Evolutionary conservation across 1,140 invertebrate species (phyloP).

Genomic region (Drosophila funebris): DNA sequence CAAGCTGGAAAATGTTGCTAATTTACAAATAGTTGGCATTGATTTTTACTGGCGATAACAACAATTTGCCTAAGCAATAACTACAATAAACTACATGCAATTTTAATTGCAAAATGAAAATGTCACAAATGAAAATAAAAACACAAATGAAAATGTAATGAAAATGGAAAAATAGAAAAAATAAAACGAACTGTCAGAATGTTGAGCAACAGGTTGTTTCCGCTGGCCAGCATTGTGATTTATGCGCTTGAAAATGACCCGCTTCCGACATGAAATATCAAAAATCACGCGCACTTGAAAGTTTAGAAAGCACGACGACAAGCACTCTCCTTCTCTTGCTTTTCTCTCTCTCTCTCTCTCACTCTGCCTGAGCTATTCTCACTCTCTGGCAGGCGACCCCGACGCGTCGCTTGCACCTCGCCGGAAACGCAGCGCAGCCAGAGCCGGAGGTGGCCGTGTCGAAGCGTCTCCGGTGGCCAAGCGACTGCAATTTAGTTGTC

Average conservation of each 20-base stretch:
- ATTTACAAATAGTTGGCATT: slow-evolving; percentile 45
- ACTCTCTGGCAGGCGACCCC: background rate
- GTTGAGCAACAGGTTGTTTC: slow-evolving; percentile 69
- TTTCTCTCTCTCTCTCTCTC: background rate
- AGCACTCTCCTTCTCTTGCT: background rate
- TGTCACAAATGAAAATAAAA: slow-evolving; percentile 15
- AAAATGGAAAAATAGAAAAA: slow-evolving; percentile 13
- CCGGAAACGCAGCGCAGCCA: slow-evolving; percentile 76
- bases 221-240: slow-evolving; percentile 66
- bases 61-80: slow-evolving; percentile 17
- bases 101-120: slow-evolving; percentile 10
- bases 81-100: slow-evolving; percentile 2
- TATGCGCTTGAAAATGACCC: slow-evolving; percentile 79
- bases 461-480: slow-evolving; percentile 82
- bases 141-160: slow-evolving; percentile 13
- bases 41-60: slow-evolving; percentile 20
- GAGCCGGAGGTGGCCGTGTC: slow-evolving; percentile 83
- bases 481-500: slow-evolving; percentile 82
- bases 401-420: slow-evolving; percentile 23
- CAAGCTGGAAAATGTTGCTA: slow-evolving; percentile 78
- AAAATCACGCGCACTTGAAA: slow-evolving; percentile 73
- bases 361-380: too few relatives aligned
- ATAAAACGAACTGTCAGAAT: slow-evolving; percentile 35
- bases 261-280: slow-evolving; percentile 80
- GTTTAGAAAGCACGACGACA: slow-evolving; percentile 48